These are phyloP conservation scores for Pomatorhinus ruficollis DNA, from an alignment of 2,113 vertebrate genomes.

Conservation along the genomic window DNA sequence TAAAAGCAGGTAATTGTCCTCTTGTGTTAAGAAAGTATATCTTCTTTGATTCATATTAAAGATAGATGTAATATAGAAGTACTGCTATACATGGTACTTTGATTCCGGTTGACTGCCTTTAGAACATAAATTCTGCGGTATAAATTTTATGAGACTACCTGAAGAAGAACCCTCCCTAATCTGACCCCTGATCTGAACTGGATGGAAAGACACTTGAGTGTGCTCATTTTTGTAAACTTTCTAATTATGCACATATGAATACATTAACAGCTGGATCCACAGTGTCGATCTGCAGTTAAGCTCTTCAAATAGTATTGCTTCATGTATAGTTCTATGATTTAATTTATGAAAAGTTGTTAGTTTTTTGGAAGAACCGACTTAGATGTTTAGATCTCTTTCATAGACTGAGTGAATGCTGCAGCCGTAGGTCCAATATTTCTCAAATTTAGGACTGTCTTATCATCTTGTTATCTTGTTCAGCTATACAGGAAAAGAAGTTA, in stretches of 20 bases:
- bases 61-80: not conserved
- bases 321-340: not conserved
- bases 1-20: not conserved
- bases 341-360: not conserved
- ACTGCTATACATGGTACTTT: not conserved
- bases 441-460: not conserved
- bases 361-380: not conserved
- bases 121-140: not conserved
- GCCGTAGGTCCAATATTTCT: accelerated
- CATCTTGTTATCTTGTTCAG: not conserved
- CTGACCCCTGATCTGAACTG: not conserved
- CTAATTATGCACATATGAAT: not conserved
- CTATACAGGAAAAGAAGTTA: not conserved
- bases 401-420: not conserved
- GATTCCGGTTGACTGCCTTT: not conserved
- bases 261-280: not conserved
- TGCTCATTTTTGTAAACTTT: not conserved
- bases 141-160: not conserved
- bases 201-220: not conserved
- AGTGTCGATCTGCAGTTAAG: not conserved
- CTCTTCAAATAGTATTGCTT: not conserved
- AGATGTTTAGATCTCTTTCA: not conserved
- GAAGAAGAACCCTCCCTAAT: not conserved
- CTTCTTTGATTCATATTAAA: not conserved
- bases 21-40: not conserved